A percentile compares a stretch with the other conserved stretches of the same genome.
Evolutionary conservation across 2,888 invertebrate genomes (phyloP).

Genomic region (Ligdia adustata): DNA sequence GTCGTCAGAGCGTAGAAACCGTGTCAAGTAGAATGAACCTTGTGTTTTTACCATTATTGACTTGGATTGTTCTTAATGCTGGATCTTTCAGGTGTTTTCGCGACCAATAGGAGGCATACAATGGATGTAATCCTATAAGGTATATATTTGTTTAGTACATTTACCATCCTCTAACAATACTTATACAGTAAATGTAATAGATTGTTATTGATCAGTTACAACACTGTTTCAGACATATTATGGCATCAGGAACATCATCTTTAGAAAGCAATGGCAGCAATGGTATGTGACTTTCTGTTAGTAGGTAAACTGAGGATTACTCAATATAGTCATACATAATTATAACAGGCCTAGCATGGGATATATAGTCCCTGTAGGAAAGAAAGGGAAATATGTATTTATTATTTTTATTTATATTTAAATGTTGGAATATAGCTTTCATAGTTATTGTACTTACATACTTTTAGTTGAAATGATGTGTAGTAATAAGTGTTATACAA

Average conservation of each 20-base stretch:
- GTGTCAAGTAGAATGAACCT: constrained; percentile 73
- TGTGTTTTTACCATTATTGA: no score
- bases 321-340: no score
- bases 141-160: constrained; percentile 28
- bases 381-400: no score
- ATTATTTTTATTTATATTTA: no score
- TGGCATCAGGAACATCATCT: constrained; percentile 92
- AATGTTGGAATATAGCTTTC: no score
- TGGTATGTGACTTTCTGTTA: constrained; percentile 75
- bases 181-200: no score
- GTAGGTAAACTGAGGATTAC: not conserved
- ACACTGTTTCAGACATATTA: constrained; percentile 73
- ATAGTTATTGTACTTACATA: no score
- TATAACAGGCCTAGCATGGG: no score
- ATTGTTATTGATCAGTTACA: constrained; percentile 5
- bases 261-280: constrained; percentile 91
- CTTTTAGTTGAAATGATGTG: no score
- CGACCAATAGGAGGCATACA: constrained; percentile 39
- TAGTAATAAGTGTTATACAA: no score
- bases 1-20: constrained; percentile 79
- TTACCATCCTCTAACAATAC: not conserved
- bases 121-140: constrained; percentile 53
- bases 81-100: constrained; percentile 34
- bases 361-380: no score
- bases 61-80: constrained; percentile 36